Percentiles rank a stretch among this genome's conserved stretches.
Evolutionary conservation across 2,888 invertebrate species (phyloP).

Genomic region (Steinernema carpocapsae): DNA sequence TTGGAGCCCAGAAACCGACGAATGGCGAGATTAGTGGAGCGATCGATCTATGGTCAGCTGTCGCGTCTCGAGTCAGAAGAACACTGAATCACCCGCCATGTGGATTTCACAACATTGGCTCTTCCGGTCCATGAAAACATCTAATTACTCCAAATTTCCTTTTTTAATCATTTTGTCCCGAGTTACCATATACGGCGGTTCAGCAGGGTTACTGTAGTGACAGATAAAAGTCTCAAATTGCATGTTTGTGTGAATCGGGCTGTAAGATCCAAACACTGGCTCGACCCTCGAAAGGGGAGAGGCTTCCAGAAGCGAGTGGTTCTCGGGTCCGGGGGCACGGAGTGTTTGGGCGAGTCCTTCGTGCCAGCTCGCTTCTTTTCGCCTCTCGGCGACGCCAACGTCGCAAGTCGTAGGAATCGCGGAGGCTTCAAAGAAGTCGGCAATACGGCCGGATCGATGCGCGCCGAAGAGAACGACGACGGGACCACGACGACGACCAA

Average conservation of each 20-base stretch:
- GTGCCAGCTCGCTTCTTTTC: not conserved
- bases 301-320: not conserved
- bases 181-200: too few relatives aligned
- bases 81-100: too few relatives aligned
- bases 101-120: too few relatives aligned
- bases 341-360: conserved; percentile 21
- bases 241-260: too few relatives aligned
- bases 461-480: not conserved
- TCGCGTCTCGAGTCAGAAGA: not conserved
- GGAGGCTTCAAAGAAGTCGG: not conserved
- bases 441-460: conserved; percentile 19
- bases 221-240: too few relatives aligned
- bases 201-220: too few relatives aligned
- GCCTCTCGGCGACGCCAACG: conserved; percentile 4
- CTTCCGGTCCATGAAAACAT: too few relatives aligned
- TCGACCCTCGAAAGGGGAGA: too few relatives aligned
- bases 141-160: too few relatives aligned
- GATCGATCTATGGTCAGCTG: conserved; percentile 35
- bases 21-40: not conserved
- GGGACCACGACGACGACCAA: not conserved
- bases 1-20: not conserved
- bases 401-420: not conserved
- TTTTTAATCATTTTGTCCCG: too few relatives aligned
- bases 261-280: too few relatives aligned
- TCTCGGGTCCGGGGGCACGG: not conserved